Conservation (phyloP, 2,113 vertebrate genomes). For the Leptosomus discolor region DNA sequence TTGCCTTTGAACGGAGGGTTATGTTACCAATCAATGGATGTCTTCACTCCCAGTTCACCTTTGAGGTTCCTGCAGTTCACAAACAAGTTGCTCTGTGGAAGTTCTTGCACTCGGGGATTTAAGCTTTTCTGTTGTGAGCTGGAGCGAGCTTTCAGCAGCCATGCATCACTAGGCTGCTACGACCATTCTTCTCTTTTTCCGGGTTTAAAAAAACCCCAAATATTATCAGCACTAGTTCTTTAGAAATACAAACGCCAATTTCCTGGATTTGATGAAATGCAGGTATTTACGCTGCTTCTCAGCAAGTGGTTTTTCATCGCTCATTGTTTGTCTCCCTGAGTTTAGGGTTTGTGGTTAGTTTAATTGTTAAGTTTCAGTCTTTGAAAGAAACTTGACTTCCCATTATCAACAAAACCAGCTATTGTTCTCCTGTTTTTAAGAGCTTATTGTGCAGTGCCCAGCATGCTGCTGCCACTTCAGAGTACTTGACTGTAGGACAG, state of each 20-base stretch:
- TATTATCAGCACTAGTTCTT: neutral
- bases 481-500: neutral
- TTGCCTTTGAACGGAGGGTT: neutral
- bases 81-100: neutral
- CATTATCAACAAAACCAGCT: neutral
- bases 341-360: neutral
- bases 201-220: neutral
- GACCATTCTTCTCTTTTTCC: constrained; percentile 6
- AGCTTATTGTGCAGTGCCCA: neutral
- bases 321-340: neutral
- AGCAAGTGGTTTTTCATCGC: neutral
- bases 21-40: neutral
- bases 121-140: constrained; percentile 17
- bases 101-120: neutral
- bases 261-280: neutral
- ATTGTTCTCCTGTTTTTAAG: neutral
- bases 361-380: neutral
- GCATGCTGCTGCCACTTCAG: neutral
- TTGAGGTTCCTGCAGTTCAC: neutral
- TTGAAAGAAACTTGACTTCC: neutral
- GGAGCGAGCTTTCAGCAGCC: neutral
- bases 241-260: neutral
- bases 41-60: neutral
- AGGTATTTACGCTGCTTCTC: neutral
- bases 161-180: neutral